Conservation (phyloP, 1,140 invertebrate genomes). For the Teleopsis dalmanni region DNA sequence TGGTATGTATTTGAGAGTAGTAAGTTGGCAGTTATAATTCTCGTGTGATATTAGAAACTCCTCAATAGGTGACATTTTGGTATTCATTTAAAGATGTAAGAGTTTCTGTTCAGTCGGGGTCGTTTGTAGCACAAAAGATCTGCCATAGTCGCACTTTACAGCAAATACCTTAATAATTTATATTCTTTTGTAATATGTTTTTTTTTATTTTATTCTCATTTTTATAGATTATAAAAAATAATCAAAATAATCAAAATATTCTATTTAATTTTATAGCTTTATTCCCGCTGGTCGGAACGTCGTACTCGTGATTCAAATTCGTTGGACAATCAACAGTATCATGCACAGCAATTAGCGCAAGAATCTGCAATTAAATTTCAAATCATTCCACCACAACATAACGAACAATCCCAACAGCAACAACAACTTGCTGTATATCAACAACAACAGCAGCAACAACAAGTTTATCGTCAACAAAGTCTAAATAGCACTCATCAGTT, state of each 20-base stretch:
- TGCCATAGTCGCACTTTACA: too few species aligned
- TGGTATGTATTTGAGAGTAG: too few species aligned
- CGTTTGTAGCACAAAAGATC: too few species aligned
- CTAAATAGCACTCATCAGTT: too few species aligned
- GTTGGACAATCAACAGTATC: conserved; percentile 11
- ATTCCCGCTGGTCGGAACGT: conserved; percentile 40
- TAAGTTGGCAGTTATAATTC: too few species aligned
- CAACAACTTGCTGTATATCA: conserved; percentile 15
- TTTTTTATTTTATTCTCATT: background rate
- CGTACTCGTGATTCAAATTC: conserved; percentile 21
- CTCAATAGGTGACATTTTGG: too few species aligned
- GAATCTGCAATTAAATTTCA: conserved; percentile 42
- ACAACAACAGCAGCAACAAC: conserved; percentile 17
- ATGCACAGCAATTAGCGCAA: conserved; percentile 32
- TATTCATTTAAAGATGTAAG: too few species aligned
- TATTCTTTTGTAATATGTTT: too few species aligned
- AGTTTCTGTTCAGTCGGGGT: too few species aligned
- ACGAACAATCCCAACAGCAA: conserved; percentile 30
- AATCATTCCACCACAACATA: conserved; percentile 35
- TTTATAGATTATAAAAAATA: background rate
- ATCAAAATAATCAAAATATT: background rate
- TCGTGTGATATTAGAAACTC: too few species aligned
- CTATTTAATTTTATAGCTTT: conserved; percentile 19
- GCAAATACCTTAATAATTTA: too few species aligned
- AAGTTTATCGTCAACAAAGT: too few species aligned